phyloP scores from a whole-genome alignment of 2,888 invertebrate genomes.

The Drosophila helvetica region DNA sequence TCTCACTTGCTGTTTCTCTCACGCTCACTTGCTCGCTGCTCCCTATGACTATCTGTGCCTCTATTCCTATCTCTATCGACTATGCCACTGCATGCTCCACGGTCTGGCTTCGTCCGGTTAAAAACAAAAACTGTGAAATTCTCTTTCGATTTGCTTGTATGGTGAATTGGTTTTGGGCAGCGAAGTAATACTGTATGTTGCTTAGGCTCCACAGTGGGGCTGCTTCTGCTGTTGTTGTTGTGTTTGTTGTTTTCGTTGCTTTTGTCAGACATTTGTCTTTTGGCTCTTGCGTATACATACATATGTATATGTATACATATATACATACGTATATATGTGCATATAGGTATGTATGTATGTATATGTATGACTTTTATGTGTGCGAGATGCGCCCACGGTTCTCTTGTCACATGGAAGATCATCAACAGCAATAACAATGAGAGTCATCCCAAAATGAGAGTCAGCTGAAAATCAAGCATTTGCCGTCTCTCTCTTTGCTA shows the following conservation, averaged over 20 bases:
- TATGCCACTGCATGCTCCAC: conserved; percentile 12
- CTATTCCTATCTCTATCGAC: conserved; percentile 16
- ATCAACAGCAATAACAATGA: conserved; percentile 29
- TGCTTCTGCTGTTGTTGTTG: conserved; percentile 8
- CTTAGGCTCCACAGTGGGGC: conserved; percentile 17
- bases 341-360: not conserved
- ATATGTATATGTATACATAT: not conserved
- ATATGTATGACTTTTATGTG: conserved; percentile 17
- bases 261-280: conserved; percentile 6
- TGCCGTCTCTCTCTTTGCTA: conserved; percentile 6
- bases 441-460: conserved; percentile 33
- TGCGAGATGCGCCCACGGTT: conserved; percentile 52
- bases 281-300: not conserved
- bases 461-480: conserved; percentile 63
- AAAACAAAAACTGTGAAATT: conserved; percentile 39
- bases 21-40: conserved; percentile 11
- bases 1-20: conserved; percentile 15
- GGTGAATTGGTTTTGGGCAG: conserved; percentile 15
- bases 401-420: conserved; percentile 67
- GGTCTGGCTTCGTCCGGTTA: conserved; percentile 45
- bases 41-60: conserved; percentile 28
- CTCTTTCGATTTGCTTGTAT: conserved; percentile 40
- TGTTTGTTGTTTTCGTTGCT: conserved; percentile 16
- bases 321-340: not conserved
- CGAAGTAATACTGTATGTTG: conserved; percentile 32